Conservation (phyloP, 2,113 vertebrate genomes). For the Mormyrus iriodes region DNA sequence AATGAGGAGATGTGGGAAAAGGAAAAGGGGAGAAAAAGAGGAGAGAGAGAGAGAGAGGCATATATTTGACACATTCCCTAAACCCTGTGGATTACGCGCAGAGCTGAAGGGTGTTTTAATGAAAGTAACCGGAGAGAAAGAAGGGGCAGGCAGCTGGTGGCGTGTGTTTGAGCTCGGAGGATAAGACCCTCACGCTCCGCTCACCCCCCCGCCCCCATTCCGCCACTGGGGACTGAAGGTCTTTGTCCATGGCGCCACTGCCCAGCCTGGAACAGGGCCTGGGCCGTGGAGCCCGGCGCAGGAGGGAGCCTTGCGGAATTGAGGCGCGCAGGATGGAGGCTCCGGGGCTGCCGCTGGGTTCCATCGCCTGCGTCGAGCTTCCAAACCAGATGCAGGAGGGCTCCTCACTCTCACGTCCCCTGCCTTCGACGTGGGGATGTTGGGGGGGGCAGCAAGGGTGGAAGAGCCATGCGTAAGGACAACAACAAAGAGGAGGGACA, state of each 20-base stretch:
- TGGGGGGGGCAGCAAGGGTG: background rate
- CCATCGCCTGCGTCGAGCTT: background rate
- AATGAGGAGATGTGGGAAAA: background rate
- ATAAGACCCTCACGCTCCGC: constrained; percentile 67
- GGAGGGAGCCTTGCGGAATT: background rate
- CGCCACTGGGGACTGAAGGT: constrained; percentile 59
- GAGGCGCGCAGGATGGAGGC: too few species aligned
- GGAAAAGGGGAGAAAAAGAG: background rate
- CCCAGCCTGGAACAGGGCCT: constrained; percentile 56
- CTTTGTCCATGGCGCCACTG: constrained; percentile 64
- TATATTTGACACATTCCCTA: constrained; percentile 51
- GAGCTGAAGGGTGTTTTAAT: constrained; percentile 61
- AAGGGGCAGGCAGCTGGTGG: constrained; percentile 72
- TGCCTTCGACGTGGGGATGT: background rate
- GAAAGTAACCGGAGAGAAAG: constrained; percentile 56
- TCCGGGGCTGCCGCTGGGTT: background rate
- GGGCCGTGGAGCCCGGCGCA: constrained; percentile 42
- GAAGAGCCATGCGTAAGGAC: background rate
- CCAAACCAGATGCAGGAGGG: background rate
- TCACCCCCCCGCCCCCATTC: constrained; percentile 45
- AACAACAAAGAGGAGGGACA: background rate
- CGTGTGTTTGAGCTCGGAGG: constrained; percentile 70
- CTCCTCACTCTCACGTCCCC: background rate
- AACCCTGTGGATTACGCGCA: constrained; percentile 60
- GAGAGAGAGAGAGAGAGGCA: constrained; percentile 14